Evolutionary conservation across 1,140 invertebrate species (phyloP).

Genomic region (Armadillidium nasatum): DNA sequence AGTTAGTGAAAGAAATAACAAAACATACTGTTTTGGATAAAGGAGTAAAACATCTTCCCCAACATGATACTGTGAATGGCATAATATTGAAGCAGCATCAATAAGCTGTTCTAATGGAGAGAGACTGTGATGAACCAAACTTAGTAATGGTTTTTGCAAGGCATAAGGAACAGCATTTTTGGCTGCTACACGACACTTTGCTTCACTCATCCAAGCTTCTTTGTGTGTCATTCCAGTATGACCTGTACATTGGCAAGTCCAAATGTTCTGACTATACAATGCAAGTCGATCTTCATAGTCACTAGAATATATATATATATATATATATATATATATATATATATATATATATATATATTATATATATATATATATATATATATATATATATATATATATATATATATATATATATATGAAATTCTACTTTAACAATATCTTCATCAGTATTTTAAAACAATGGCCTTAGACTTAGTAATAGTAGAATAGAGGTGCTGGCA

Average conservation of each 20-base stretch:
- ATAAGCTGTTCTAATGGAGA: constrained; percentile 49
- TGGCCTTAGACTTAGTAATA: no score
- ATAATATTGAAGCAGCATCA: constrained; percentile 48
- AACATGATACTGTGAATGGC: constrained; percentile 35
- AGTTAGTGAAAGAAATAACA: not conserved
- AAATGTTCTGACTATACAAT: constrained; percentile 48
- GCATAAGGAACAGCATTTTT: constrained; percentile 48
- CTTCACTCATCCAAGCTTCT: constrained; percentile 52
- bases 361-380: no score
- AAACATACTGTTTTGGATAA: constrained; percentile 4
- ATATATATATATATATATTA: no score
- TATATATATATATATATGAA: no score
- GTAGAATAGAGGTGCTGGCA: no score
- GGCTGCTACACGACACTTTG: constrained; percentile 47
- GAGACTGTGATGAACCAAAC: constrained; percentile 52
- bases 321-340: not conserved
- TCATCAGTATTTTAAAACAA: no score
- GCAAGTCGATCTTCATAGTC: constrained; percentile 45
- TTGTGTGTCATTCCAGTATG: constrained; percentile 52
- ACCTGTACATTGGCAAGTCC: constrained; percentile 54
- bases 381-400: no score
- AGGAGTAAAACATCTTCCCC: constrained; percentile 33
- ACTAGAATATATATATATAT: constrained; percentile 21
- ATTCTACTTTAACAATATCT: no score
- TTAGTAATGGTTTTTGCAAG: constrained; percentile 50